phyloP scores from a whole-genome alignment of 2,113 vertebrate species.

The Syngnathus typhle region DNA sequence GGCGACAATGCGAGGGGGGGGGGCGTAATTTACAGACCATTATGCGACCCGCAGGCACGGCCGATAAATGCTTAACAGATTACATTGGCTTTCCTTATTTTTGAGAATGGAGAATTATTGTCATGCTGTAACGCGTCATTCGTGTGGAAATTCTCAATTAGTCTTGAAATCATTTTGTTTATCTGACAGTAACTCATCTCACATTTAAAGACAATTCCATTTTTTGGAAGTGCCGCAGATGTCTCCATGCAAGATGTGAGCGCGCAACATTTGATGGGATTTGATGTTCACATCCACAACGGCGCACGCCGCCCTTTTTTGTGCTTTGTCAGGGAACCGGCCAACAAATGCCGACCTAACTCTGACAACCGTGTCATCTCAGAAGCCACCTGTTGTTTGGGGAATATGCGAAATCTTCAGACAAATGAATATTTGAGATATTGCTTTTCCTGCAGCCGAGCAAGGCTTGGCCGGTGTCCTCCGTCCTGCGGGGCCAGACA shows the following conservation, averaged over 20 bases:
- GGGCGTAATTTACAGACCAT: constrained; percentile 10
- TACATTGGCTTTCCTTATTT: constrained; percentile 10
- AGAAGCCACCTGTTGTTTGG: constrained; percentile 6
- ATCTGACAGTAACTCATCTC: background rate
- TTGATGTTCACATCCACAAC: too few species aligned
- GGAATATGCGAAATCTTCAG: constrained; percentile 5
- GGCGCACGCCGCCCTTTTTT: too few species aligned
- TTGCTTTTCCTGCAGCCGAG: constrained; percentile 15
- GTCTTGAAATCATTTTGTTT: background rate
- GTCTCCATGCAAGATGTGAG: too few species aligned
- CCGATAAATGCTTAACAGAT: constrained; percentile 15
- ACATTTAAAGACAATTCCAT: background rate
- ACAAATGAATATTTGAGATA: constrained; percentile 28
- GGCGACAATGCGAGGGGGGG: constrained; percentile 30
- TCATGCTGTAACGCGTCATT: background rate
- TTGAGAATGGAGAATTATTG: constrained; percentile 8
- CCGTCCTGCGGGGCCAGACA: constrained; percentile 45
- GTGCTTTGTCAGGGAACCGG: too few species aligned
- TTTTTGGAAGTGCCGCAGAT: too few species aligned
- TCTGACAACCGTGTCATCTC: background rate
- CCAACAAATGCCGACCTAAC: too few species aligned
- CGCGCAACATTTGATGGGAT: too few species aligned
- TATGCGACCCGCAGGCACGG: constrained; percentile 11
- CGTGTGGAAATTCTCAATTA: background rate
- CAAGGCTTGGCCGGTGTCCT: constrained; percentile 28